phyloP scores from a whole-genome alignment of 2,797 vertebrate genomes.

The Microhierax caerulescens region DNA sequence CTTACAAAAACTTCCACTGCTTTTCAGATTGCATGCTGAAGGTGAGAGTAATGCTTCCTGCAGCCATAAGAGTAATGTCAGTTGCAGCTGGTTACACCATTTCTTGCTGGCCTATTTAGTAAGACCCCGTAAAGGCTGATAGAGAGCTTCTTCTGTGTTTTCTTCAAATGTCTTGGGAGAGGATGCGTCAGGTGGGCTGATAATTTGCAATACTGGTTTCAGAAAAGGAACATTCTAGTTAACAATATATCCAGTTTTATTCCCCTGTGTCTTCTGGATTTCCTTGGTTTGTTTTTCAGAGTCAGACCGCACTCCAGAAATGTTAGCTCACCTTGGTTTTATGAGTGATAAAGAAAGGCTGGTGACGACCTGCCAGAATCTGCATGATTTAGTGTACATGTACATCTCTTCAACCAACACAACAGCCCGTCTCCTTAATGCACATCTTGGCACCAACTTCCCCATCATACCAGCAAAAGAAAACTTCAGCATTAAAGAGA shows the following conservation, averaged over 20 bases:
- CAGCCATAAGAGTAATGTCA: neutral
- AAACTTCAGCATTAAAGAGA: slow-evolving; percentile 44
- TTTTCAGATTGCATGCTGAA: neutral
- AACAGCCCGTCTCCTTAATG: slow-evolving; percentile 1
- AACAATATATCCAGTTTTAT: neutral
- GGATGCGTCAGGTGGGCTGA: neutral
- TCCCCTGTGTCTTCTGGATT: neutral
- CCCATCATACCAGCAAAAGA: slow-evolving; percentile 22
- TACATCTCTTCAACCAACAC: slow-evolving; percentile 43
- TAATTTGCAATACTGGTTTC: neutral
- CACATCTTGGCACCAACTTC: slow-evolving; percentile 23
- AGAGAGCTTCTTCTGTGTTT: neutral
- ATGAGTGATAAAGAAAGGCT: slow-evolving; percentile 42
- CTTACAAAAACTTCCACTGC: neutral
- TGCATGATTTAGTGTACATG: slow-evolving; percentile 36
- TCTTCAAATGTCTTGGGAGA: neutral
- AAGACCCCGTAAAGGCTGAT: neutral
- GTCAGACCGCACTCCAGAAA: neutral
- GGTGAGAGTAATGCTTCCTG: neutral
- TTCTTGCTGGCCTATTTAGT: neutral
- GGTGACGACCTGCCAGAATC: neutral
- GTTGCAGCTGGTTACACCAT: neutral
- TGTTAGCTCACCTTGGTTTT: slow-evolving; percentile 9
- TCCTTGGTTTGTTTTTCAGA: slow-evolving; percentile 54
- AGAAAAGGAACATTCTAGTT: neutral